Evolutionary conservation across 2,113 vertebrate genomes (phyloP).

Genomic region (Takifugu flavidus): DNA sequence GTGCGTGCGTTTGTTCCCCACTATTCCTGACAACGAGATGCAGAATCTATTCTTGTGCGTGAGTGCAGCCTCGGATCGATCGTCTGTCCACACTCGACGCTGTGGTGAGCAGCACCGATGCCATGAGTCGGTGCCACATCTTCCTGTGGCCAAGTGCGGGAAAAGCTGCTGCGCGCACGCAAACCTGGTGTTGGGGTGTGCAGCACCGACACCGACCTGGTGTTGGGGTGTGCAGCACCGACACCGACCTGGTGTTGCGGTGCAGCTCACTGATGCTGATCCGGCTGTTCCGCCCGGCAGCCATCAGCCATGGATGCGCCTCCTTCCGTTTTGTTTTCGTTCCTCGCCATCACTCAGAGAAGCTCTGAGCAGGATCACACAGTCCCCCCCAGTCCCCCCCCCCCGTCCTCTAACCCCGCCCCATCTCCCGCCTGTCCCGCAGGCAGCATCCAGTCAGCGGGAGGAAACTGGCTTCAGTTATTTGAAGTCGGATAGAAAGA

Average conservation of each 20-base stretch:
- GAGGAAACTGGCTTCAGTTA: background rate
- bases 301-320: slow-evolving; percentile 25
- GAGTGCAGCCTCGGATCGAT: background rate
- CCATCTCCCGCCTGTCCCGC: slow-evolving; percentile 54
- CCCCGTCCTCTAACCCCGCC: background rate
- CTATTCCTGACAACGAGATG: background rate
- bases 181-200: too few species aligned
- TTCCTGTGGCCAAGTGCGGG: too few species aligned
- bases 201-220: too few species aligned
- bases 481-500: too few species aligned
- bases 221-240: too few species aligned
- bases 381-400: background rate
- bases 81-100: too few species aligned
- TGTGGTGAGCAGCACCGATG: too few species aligned
- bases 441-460: slow-evolving; percentile 27
- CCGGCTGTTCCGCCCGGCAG: slow-evolving; percentile 15
- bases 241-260: too few species aligned
- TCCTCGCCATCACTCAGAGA: slow-evolving; percentile 47
- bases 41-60: background rate
- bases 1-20: slow-evolving; percentile 13
- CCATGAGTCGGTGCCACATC: too few species aligned
- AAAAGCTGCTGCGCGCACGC: too few species aligned
- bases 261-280: too few species aligned
- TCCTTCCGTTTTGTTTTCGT: slow-evolving; percentile 52
- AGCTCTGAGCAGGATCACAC: slow-evolving; percentile 54